Evolutionary conservation across 2,888 invertebrate genomes (phyloP).

Genomic region (Sepioteuthis lessoniana): DNA sequence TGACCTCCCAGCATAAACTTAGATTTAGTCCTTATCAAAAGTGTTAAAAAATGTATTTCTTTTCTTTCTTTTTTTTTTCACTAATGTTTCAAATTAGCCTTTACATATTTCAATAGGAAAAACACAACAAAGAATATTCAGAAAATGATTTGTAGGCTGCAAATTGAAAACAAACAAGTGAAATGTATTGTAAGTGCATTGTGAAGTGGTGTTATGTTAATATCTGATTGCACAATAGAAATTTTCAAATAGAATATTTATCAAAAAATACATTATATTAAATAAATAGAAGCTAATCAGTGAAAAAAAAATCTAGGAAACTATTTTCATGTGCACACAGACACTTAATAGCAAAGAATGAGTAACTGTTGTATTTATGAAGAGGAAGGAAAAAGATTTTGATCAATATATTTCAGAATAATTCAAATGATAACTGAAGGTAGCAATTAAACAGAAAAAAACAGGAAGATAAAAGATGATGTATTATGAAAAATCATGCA

Average conservation of each 20-base stretch:
- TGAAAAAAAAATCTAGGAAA: neutral
- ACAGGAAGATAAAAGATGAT: neutral
- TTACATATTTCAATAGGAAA: neutral
- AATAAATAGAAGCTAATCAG: neutral
- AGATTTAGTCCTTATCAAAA: slow-evolving; percentile 2
- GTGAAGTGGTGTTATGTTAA: slow-evolving; percentile 2
- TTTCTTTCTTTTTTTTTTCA: neutral
- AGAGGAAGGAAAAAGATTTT: neutral
- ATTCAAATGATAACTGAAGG: neutral
- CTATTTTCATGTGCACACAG: neutral
- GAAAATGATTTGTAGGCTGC: slow-evolving; percentile 7
- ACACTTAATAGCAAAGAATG: neutral
- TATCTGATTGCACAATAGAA: slow-evolving; percentile 6
- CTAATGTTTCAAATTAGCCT: neutral
- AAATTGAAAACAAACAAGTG: neutral
- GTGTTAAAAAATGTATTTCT: neutral
- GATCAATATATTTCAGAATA: neutral
- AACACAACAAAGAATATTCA: neutral
- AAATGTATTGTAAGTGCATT: neutral
- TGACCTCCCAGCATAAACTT: slow-evolving; percentile 10
- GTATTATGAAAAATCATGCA: neutral
- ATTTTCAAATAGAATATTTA: neutral
- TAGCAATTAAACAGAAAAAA: neutral
- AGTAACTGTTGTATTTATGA: neutral
- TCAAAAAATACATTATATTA: neutral